Conservation (phyloP, 2,888 invertebrate species). For the Tinea pellionella region DNA sequence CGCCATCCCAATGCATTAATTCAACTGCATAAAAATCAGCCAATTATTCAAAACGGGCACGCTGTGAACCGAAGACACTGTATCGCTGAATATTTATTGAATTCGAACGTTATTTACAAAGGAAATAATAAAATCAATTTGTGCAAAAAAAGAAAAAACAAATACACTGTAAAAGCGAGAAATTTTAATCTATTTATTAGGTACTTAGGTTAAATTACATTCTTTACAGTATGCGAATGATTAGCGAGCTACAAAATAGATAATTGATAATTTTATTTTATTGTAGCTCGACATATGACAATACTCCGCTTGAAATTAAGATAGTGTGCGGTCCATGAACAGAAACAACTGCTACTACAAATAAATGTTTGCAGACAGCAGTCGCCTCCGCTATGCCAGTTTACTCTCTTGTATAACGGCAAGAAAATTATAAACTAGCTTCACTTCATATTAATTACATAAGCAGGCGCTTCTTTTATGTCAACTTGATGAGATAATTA, state of each 20-base stretch:
- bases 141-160: not conserved
- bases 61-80: conserved; percentile 47
- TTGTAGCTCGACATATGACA: not conserved
- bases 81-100: conserved; percentile 65
- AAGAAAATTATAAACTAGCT: too few species aligned
- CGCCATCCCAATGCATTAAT: conserved; percentile 61
- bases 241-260: too few species aligned
- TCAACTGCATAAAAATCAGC: conserved; percentile 67
- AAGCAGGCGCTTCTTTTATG: too few species aligned
- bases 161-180: not conserved
- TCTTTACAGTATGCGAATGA: not conserved
- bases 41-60: conserved; percentile 61
- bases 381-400: too few species aligned
- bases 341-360: too few species aligned
- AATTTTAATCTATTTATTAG: not conserved
- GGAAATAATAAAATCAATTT: not conserved
- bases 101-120: conserved; percentile 28
- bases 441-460: too few species aligned
- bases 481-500: too few species aligned
- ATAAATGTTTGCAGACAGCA: too few species aligned
- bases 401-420: too few species aligned
- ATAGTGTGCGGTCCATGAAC: too few species aligned
- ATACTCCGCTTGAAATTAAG: too few species aligned
- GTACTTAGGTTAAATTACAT: not conserved
- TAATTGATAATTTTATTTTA: not conserved